Conservation (phyloP, 2,797 vertebrate genomes). For the Chloroceryle amazona region DNA sequence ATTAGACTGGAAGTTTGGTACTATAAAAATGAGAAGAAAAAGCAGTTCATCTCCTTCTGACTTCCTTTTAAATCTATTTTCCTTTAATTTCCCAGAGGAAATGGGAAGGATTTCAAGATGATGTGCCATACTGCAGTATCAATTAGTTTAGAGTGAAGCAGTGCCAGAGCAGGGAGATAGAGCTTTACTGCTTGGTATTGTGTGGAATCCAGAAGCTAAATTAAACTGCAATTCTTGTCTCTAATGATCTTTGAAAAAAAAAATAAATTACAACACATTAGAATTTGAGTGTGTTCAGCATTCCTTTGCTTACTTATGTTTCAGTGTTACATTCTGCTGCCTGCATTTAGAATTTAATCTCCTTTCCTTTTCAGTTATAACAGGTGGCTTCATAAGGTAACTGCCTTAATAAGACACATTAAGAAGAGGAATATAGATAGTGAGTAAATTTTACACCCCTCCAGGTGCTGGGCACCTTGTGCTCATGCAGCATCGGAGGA, state of each 20-base stretch:
- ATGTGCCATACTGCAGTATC: background rate
- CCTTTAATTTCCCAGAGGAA: background rate
- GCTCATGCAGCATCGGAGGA: rapidly evolving
- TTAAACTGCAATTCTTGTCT: background rate
- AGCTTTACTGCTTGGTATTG: background rate
- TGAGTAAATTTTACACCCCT: background rate
- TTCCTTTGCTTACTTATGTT: background rate
- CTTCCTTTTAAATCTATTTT: background rate
- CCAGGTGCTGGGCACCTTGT: background rate
- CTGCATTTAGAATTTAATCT: background rate
- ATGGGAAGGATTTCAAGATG: background rate
- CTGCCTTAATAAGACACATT: background rate
- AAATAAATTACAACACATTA: background rate
- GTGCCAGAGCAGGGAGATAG: background rate
- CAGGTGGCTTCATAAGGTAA: background rate
- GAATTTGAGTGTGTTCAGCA: background rate
- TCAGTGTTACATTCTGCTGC: background rate
- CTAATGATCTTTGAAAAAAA: background rate
- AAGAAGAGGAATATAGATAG: background rate
- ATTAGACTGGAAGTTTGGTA: background rate
- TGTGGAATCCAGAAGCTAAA: background rate
- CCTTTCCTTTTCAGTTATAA: background rate
- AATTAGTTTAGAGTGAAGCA: slow-evolving; percentile 12
- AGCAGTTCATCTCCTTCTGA: background rate
- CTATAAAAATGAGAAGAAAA: background rate